A percentile compares a stretch with the other conserved stretches of the same genome.
phyloP scores from a whole-genome alignment of 2,888 invertebrate species.

The Ferrisia virgata region DNA sequence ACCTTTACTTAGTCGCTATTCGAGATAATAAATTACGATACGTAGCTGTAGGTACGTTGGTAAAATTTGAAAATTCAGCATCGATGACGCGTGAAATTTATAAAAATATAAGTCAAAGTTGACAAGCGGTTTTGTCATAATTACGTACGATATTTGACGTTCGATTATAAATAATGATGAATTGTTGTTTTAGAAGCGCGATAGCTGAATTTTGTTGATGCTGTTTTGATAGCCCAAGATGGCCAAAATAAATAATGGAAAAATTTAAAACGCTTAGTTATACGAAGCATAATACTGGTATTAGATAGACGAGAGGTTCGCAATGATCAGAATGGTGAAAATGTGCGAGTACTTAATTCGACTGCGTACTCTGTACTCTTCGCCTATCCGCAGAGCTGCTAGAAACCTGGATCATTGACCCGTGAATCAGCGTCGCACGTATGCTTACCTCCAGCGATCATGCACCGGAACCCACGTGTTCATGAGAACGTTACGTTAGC shows the following conservation, averaged over 20 bases:
- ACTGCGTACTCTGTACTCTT: too few relatives aligned
- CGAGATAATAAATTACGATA: neutral
- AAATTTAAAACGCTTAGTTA: too few relatives aligned
- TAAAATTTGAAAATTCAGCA: neutral
- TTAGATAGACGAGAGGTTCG: too few relatives aligned
- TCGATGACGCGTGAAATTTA: slow-evolving; percentile 1
- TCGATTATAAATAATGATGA: neutral
- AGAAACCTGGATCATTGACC: slow-evolving; percentile 14
- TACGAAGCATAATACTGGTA: too few relatives aligned
- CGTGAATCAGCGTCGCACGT: neutral
- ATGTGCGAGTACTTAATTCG: too few relatives aligned
- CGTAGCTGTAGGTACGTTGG: too few relatives aligned
- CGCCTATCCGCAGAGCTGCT: neutral
- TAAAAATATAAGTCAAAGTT: neutral
- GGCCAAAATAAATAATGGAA: neutral
- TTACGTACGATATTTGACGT: neutral
- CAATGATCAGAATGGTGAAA: too few relatives aligned
- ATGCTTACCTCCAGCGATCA: slow-evolving; percentile 11
- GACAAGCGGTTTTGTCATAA: neutral
- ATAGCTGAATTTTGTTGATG: neutral
- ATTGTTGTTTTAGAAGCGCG: neutral
- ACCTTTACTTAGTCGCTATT: neutral
- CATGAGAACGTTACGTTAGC: neutral
- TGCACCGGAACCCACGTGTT: slow-evolving; percentile 26
- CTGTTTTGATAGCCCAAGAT: neutral